Conservation (phyloP, 1,140 invertebrate genomes). For the Sminthurides bifidus region DNA sequence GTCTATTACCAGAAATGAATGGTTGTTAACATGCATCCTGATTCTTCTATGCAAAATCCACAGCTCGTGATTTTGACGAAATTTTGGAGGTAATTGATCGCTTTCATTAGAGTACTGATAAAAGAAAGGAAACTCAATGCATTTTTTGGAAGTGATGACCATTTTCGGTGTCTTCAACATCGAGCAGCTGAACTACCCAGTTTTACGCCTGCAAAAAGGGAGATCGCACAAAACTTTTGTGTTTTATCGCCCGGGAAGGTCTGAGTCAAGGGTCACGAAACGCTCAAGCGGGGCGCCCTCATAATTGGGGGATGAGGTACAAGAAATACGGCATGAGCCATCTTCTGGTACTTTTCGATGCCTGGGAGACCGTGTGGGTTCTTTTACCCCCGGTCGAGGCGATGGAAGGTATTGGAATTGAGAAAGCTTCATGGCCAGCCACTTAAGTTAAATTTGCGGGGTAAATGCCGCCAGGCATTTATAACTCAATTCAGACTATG, state of each 20-base stretch:
- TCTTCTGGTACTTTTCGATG: not conserved
- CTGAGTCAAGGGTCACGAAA: conserved; percentile 4
- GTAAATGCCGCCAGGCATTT: no score
- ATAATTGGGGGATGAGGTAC: not conserved
- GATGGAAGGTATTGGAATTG: conserved; percentile 1
- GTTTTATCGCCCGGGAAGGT: not conserved
- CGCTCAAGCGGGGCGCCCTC: not conserved
- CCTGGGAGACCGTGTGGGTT: not conserved
- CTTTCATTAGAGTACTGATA: no score
- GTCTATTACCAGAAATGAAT: no score
- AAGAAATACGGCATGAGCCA: not conserved
- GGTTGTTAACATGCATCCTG: no score
- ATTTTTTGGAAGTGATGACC: no score
- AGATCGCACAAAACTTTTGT: not conserved
- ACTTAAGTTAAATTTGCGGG: conserved; percentile 8
- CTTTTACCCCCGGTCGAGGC: not conserved
- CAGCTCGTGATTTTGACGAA: no score
- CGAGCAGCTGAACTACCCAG: no score
- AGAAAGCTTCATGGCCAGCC: conserved; percentile 5
- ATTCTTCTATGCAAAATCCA: no score
- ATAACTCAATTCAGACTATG: conserved; percentile 14
- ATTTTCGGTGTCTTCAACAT: no score
- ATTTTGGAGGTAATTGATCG: no score
- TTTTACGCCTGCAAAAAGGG: conserved; percentile 5
- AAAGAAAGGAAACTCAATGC: no score